Conservation (phyloP, 2,888 invertebrate genomes). For the Eristalis arbustorum region DNA sequence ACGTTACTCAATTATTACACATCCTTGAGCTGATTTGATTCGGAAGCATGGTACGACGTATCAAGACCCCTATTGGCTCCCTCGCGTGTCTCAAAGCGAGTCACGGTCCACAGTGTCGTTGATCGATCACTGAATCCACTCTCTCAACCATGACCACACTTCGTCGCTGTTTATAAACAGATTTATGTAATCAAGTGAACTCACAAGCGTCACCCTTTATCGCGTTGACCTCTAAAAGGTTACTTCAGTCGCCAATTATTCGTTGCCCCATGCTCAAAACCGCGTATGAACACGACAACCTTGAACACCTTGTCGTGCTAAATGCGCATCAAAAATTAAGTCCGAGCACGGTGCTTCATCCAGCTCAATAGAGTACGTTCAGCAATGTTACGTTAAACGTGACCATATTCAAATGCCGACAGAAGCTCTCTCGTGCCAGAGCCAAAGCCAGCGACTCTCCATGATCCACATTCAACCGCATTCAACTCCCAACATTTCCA, state of each 20-base stretch:
- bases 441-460: not conserved
- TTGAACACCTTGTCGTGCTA: slow-evolving; percentile 3
- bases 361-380: too few species aligned
- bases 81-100: too few species aligned
- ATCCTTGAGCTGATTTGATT: too few species aligned
- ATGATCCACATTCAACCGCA: not conserved
- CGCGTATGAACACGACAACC: not conserved
- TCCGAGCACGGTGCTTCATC: slow-evolving; percentile 5
- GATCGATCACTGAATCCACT: too few species aligned
- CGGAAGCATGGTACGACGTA: too few species aligned
- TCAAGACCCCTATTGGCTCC: too few species aligned
- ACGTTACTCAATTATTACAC: too few species aligned
- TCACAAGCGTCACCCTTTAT: too few species aligned
- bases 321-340: not conserved
- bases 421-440: not conserved
- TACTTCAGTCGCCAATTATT: not conserved
- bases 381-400: slow-evolving; percentile 12
- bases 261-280: not conserved
- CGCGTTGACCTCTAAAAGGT: not conserved
- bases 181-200: too few species aligned
- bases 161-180: too few species aligned
- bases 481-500: not conserved
- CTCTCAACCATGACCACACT: too few species aligned
- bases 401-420: slow-evolving; percentile 27
- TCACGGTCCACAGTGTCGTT: too few species aligned